Evolutionary conservation across 1,140 invertebrate genomes (phyloP), one percentile per base, ranked within the genome.

Genomic region (Diorhabda elongata): DNA sequence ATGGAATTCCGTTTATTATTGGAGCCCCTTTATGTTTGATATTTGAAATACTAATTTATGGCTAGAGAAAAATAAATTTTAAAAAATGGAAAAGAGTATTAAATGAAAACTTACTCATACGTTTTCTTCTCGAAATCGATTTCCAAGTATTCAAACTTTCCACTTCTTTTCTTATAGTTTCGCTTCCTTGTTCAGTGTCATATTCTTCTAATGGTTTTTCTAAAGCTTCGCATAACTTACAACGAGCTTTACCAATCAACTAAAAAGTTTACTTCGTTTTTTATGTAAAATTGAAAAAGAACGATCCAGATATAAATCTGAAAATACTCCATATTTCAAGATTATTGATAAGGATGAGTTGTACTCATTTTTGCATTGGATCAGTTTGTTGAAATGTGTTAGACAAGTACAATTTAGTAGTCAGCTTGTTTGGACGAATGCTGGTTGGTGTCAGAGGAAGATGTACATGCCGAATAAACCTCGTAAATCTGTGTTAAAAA

Each of bases 81-180:
- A 5, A 60, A 41, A 3, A n/a, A 3, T 42, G 8, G 42, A 61
- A 61, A 61, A 26, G 3, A 60, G 58, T 6, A 60, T 9, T 41
- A 4, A 41, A 41, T 42, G 8, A 41, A 41, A 5, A 65, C 44
- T 64, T 58, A 70, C 65, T 45, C 45, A 61, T 62, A 44, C 26
- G 7, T 64, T 58, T 70, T 3, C 52, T 45, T 8, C 41, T 45
- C 5, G 66, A 61, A 42, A 47, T 64, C 11, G 72, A 44, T 58
- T 67, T 47, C 73, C 73, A 74, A 3, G 69, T n/a, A 47, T 69
- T 64, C 56, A 74, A 42, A 44, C 68, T 70, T 66, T 68, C 43
- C 8, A 68, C 68, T 52, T 70, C 73, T 64, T 68, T 60, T 26
- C 58, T 67, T 9, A 60, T 60, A 4, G 58, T 58, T 43, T 67